Evolutionary conservation across 2,113 vertebrate genomes (phyloP), one percentile per base, ranked within the genome.

Genomic region (Cathartes aura): DNA sequence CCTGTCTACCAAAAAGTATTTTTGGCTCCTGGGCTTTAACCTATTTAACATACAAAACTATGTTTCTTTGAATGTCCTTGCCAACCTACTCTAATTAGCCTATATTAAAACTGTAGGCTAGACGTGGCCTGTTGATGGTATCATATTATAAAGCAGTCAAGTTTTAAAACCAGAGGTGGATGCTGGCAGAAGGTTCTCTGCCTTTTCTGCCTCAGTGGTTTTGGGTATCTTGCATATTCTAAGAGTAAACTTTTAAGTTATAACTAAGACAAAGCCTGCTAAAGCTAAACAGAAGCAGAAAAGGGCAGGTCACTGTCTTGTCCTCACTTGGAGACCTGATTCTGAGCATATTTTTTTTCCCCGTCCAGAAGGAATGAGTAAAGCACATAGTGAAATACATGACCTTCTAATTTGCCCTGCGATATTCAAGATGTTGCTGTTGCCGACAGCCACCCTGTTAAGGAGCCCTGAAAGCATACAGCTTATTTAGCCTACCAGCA

Each of bases 51-150:
- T 72, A 82, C 9, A 56, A 93, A 96, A 58, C 74, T 66, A 19
- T 38, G 27, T 71, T 96, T 71, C 76, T 91, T 94, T 96, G 59
- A 62, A 89, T 63, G n/a, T 68, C 27, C 50, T 93, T 95, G 68
- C 73, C 87, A 91, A 74, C 64, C 17, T 73, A 24, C 62, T 89
- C 15, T 87, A 87, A 91, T 93, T 97, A 96, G 27, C 52, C 48
- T 16, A 7, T 42, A 56, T 82, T 79, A 89, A 79, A 89, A 59
- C 47, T n/a, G 4, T 55, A 89, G 86, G 56, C 64, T 89, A 85
- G 83, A 92, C 6, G 0, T 34, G 38, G 45, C 0, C 0, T 63
- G 29, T 38, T 82, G 40, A 64, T 32, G 20, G 42, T 64, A n/a
- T 42, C 48, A 19, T 80, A 5, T 29, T 47, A 86, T 52, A 87